Conservation (phyloP, 2,888 invertebrate species). For the Ophonus ardosiacus region DNA sequence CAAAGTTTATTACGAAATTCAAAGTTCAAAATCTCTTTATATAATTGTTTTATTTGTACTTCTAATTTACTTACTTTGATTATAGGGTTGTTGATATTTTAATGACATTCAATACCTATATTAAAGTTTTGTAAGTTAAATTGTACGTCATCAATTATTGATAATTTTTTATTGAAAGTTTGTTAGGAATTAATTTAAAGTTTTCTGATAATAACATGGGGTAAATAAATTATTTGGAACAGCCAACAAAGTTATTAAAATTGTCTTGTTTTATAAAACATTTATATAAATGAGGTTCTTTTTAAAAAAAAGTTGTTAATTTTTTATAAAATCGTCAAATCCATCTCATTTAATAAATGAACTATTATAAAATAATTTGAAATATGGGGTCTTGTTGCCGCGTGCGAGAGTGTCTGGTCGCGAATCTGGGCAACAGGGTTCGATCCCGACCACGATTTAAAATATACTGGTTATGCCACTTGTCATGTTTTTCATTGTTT, state of each 20-base stretch:
- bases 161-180: not conserved
- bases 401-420: no score
- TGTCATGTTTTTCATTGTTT: no score
- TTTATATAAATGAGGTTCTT: no score
- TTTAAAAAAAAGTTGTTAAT: no score
- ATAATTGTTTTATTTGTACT: slow-evolving; percentile 55
- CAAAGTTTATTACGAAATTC: not conserved
- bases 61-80: not conserved
- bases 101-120: not conserved
- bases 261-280: no score
- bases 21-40: not conserved
- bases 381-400: no score
- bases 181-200: not conserved
- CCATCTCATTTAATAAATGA: no score
- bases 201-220: not conserved
- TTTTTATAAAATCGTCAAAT: no score
- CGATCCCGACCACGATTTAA: no score
- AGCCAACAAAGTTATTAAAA: slow-evolving; percentile 64
- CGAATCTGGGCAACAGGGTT: no score
- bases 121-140: not conserved
- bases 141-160: not conserved
- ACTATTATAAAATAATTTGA: no score
- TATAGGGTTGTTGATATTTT: not conserved
- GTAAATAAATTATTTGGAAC: not conserved
- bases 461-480: no score